Evolutionary conservation across 2,888 invertebrate genomes (phyloP), one percentile per base, ranked within the genome.

Genomic region (Apamea anceps): DNA sequence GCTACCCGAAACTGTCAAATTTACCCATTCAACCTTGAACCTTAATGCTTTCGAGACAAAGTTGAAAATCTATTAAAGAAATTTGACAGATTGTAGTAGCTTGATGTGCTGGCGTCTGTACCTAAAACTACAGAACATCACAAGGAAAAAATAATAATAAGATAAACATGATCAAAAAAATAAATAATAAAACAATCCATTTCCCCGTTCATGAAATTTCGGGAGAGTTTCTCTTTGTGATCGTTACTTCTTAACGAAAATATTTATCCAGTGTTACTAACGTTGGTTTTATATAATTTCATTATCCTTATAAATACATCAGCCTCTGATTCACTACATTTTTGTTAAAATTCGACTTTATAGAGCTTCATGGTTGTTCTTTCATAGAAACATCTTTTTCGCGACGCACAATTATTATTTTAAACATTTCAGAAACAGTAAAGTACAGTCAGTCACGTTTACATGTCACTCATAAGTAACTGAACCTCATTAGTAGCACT

Each of bases 401-500:
- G 0, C 25, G 25, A 18, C 32, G 72, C 12, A 10, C 7, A 32
- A 21, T 13, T 21, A 8, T 60, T 13, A n/a, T 54, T 45, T 45
- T 45, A 45, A 12, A 45, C 12, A 45, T 45, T 45, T 45, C 10
- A 15, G 2, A 13, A 4, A 18, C 45, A 15, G 18, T 21, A 48
- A 37, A 10, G 25, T 54, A 68, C 48, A 42, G 57, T 70, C n/a
- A 21, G 32, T n/a, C 10, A 37, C 25, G 45, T 65, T n/a, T 8
- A 66, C 1, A 66, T 67, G 10, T 45, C 15, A 10, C 18, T 28
- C 2, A 60, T 28, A 32, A 72, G 84, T 74, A 79, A 80, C 12
- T 82, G 79, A 86, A 85, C 65, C 80, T 82, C 66, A 62, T 74
- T 87, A 81, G 62, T 37, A 77, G 7, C 32, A 70, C 37, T 80